phyloP scores from a whole-genome alignment of 2,113 vertebrate genomes.

The Maccullochella peelii region DNA sequence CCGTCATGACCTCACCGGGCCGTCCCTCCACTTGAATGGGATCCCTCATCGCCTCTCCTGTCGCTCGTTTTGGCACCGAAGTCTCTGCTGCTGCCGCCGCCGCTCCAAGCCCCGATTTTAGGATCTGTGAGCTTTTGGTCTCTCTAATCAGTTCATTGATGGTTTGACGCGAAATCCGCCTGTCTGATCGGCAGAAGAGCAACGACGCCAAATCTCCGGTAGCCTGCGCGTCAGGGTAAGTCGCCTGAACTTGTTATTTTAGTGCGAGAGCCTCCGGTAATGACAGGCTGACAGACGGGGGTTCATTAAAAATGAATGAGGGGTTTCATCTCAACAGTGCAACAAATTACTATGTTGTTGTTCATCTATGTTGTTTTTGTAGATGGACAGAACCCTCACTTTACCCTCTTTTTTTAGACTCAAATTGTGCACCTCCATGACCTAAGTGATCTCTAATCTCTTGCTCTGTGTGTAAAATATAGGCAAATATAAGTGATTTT shows the following conservation, averaged over 20 bases:
- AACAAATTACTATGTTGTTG: neutral
- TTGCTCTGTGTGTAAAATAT: neutral
- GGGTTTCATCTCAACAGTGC: neutral
- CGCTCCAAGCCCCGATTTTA: neutral
- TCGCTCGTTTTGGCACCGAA: conserved; percentile 51
- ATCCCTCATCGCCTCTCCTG: conserved; percentile 42
- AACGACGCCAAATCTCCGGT: conserved; percentile 46
- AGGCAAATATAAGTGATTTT: neutral
- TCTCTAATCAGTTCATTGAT: conserved; percentile 18
- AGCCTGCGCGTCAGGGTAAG: conserved; percentile 74
- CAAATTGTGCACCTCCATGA: neutral
- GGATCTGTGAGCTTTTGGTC: conserved; percentile 20
- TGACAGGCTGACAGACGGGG: conserved; percentile 19
- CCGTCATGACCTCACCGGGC: conserved; percentile 75
- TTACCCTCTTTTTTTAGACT: neutral
- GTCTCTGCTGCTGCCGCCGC: conserved; percentile 24
- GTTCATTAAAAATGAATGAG: conserved; percentile 37
- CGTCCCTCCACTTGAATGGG: conserved; percentile 74
- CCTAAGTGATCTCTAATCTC: neutral
- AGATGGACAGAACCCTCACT: neutral
- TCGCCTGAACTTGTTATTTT: conserved; percentile 56
- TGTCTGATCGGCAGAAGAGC: conserved; percentile 51
- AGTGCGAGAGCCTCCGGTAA: neutral
- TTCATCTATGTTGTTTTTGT: no score
- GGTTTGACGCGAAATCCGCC: conserved; percentile 44